A percentile compares a stretch with the other conserved stretches of the same genome.
Evolutionary conservation across 2,888 invertebrate species (phyloP).

Genomic region (Harpalus rubripes): DNA sequence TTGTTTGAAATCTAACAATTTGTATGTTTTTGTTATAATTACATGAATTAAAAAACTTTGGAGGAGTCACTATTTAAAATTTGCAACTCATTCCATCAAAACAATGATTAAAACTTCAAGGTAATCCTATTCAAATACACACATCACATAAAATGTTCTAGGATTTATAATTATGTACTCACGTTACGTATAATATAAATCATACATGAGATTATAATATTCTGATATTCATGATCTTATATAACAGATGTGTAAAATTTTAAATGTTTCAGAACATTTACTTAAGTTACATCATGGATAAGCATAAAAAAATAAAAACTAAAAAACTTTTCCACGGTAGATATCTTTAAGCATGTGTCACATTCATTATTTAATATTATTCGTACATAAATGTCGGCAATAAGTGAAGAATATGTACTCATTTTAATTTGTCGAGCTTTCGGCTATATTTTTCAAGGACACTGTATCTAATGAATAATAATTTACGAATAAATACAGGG

Average conservation of each 20-base stretch:
- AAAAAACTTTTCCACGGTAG: no score
- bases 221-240: constrained; percentile 15
- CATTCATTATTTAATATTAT: no score
- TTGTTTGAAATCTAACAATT: no score
- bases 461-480: no score
- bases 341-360: no score
- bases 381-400: no score
- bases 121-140: constrained; percentile 2
- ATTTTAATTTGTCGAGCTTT: no score
- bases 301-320: not conserved
- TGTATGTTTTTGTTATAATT: not conserved
- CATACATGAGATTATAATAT: constrained; percentile 1
- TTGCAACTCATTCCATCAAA: constrained; percentile 18
- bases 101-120: constrained; percentile 8
- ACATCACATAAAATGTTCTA: not conserved
- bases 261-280: not conserved
- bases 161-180: constrained; percentile 28
- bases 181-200: constrained; percentile 13
- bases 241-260: not conserved
- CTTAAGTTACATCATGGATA: not conserved
- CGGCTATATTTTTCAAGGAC: no score
- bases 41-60: not conserved
- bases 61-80: not conserved
- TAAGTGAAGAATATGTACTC: no score
- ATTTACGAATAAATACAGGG: no score